Conservation (phyloP, 2,888 invertebrate species). For the Schrankia costaestrigalis region DNA sequence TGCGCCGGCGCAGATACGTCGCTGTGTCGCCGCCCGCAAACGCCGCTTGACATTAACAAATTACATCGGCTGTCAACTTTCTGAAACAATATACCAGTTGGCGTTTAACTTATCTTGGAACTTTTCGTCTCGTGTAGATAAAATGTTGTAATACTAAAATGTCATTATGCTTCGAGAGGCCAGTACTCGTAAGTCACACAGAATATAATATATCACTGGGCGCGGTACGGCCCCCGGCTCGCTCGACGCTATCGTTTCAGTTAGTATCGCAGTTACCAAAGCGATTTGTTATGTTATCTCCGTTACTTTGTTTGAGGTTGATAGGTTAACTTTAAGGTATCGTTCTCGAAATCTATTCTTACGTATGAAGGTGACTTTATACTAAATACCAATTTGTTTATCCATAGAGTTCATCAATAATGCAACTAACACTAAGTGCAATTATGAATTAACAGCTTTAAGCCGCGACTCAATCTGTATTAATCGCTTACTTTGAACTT, state of each 20-base stretch:
- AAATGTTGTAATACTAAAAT: conserved; percentile 79
- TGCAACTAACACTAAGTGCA: neutral
- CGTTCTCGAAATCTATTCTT: conserved; percentile 47
- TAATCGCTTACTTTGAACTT: too few species aligned
- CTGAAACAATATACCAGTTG: conserved; percentile 78
- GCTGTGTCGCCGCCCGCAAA: conserved; percentile 41
- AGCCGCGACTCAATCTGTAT: neutral
- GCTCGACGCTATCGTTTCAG: conserved; percentile 58
- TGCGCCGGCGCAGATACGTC: conserved; percentile 42
- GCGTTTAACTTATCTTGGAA: conserved; percentile 77
- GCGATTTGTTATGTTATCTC: conserved; percentile 76
- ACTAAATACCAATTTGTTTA: conserved; percentile 6
- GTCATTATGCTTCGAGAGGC: conserved; percentile 72
- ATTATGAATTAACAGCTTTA: too few species aligned
- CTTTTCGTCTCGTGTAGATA: conserved; percentile 77
- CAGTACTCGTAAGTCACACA: conserved; percentile 62
- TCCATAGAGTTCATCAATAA: neutral
- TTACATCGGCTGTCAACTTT: conserved; percentile 75
- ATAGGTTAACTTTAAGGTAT: conserved; percentile 69
- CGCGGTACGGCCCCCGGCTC: conserved; percentile 42
- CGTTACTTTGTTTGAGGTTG: conserved; percentile 70
- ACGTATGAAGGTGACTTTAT: conserved; percentile 19
- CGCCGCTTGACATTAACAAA: conserved; percentile 73
- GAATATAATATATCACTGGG: conserved; percentile 69
- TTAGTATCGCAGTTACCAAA: conserved; percentile 63